A percentile compares a stretch with the other conserved stretches of the same genome.
These are phyloP conservation scores for Danaus melanippus DNA, from an alignment of 1,140 invertebrate genomes.

Conservation along the genomic window DNA sequence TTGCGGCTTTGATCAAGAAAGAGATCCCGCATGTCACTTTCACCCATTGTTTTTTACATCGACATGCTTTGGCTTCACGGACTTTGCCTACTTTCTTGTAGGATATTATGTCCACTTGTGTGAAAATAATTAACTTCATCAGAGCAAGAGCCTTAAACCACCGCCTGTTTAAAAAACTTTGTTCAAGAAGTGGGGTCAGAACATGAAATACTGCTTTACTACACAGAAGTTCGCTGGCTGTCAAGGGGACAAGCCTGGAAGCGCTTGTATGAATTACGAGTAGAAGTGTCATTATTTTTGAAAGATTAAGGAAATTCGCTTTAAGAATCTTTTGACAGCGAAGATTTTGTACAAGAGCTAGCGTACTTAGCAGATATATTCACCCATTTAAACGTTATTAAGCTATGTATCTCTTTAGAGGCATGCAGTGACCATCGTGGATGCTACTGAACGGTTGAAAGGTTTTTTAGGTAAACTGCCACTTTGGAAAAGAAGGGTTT, in stretches of 20 bases:
- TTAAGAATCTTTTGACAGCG: conserved; percentile 3
- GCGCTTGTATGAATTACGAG: conserved; percentile 15
- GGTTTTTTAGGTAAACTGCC: conserved; percentile 9
- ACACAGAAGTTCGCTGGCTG: conserved; percentile 16
- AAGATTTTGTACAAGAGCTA: conserved; percentile 14
- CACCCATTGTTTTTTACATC: conserved; percentile 12
- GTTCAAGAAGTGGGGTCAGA: conserved; percentile 13
- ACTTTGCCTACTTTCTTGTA: conserved; percentile 11
- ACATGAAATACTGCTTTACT: conserved; percentile 14
- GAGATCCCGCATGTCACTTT: conserved; percentile 4
- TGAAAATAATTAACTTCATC: conserved; percentile 13
- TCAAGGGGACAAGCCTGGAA: conserved; percentile 12
- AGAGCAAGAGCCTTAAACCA: conserved; percentile 14
- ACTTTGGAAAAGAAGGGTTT: conserved; percentile 8
- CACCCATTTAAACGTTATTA: conserved; percentile 8
- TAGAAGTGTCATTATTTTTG: conserved; percentile 10
- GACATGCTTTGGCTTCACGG: conserved; percentile 14
- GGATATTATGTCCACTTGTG: conserved; percentile 11
- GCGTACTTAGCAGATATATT: conserved; percentile 12
- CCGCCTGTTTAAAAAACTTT: conserved; percentile 12
- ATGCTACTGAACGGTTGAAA: conserved; percentile 7
- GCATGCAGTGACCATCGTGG: conserved; percentile 5
- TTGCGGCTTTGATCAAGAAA: conserved; percentile 9
- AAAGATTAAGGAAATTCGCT: background rate
- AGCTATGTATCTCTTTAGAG: conserved; percentile 12